Evolutionary conservation across 2,113 vertebrate genomes (phyloP).

Genomic region (Eptesicus fuscus): DNA sequence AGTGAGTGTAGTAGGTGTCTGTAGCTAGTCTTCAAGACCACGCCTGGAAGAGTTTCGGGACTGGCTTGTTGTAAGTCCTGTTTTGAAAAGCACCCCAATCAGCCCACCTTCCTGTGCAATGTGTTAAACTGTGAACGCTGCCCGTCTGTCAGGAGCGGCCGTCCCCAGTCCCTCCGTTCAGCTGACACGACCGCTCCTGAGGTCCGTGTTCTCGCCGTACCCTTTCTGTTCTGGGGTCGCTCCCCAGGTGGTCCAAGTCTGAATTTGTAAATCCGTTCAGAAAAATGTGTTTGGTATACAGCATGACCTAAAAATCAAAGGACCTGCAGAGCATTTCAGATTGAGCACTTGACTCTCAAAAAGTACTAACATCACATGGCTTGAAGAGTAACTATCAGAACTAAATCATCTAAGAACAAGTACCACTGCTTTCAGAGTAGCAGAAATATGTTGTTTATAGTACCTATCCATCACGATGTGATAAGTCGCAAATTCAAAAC

Average conservation of each 20-base stretch:
- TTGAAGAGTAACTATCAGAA: background rate
- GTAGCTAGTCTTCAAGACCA: slow-evolving; percentile 55
- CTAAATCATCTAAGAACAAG: background rate
- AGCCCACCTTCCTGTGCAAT: slow-evolving; percentile 79
- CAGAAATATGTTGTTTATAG: background rate
- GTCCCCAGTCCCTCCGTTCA: background rate
- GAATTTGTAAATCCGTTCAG: slow-evolving; percentile 47
- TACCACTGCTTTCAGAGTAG: background rate
- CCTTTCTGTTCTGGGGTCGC: background rate
- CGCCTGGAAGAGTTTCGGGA: slow-evolving; percentile 70
- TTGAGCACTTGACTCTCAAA: slow-evolving; percentile 28
- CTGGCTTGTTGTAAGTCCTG: slow-evolving; percentile 69
- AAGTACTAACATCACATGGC: background rate
- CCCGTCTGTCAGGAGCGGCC: background rate
- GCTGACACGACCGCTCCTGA: background rate
- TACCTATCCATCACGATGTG: background rate
- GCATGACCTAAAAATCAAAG: slow-evolving; percentile 2
- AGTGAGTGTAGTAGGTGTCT: slow-evolving; percentile 74
- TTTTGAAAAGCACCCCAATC: slow-evolving; percentile 61
- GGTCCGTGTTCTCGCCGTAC: background rate
- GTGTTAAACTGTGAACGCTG: slow-evolving; percentile 78
- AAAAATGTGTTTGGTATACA: background rate
- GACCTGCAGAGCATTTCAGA: background rate
- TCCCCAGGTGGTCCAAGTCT: slow-evolving; percentile 32
- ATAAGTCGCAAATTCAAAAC: background rate